Percentiles rank a stretch among this genome's conserved stretches.
Evolutionary conservation across 2,113 vertebrate species (phyloP).

Genomic region (Tachysurus vachellii): DNA sequence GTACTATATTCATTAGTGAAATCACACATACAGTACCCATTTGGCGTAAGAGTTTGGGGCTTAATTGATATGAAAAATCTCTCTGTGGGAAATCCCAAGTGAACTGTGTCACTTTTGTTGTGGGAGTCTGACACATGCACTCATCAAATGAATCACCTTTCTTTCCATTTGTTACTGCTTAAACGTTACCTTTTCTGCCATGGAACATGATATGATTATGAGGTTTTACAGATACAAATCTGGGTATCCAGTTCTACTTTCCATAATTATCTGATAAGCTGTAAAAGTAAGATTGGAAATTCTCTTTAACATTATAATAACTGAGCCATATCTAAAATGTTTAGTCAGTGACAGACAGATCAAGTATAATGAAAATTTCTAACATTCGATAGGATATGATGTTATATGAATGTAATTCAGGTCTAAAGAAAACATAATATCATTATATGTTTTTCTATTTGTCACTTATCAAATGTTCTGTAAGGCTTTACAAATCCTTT

Average conservation of each 20-base stretch:
- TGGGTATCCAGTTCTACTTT: constrained; percentile 8
- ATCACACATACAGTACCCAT: not conserved
- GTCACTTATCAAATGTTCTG: not conserved
- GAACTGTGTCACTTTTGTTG: constrained; percentile 6
- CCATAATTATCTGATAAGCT: constrained; percentile 5
- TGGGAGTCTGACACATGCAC: constrained; percentile 29
- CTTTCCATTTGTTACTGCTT: constrained; percentile 30
- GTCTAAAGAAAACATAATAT: not conserved
- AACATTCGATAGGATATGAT: not conserved
- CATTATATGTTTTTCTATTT: not conserved
- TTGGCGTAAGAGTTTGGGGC: not conserved
- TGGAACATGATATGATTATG: constrained; percentile 25
- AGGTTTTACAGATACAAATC: not conserved
- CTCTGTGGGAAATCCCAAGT: constrained; percentile 34
- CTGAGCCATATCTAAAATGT: not conserved
- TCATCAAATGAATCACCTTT: constrained; percentile 38
- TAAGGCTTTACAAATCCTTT: not conserved
- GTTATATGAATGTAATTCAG: not conserved
- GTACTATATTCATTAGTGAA: not conserved
- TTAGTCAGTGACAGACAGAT: not conserved
- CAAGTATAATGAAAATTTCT: not conserved
- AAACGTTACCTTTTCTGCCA: not conserved
- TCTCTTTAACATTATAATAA: not conserved
- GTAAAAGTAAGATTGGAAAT: not conserved
- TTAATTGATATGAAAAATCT: not conserved